Conservation (phyloP, 2,797 vertebrate genomes). For the Spinibarbus caldwelli region DNA sequence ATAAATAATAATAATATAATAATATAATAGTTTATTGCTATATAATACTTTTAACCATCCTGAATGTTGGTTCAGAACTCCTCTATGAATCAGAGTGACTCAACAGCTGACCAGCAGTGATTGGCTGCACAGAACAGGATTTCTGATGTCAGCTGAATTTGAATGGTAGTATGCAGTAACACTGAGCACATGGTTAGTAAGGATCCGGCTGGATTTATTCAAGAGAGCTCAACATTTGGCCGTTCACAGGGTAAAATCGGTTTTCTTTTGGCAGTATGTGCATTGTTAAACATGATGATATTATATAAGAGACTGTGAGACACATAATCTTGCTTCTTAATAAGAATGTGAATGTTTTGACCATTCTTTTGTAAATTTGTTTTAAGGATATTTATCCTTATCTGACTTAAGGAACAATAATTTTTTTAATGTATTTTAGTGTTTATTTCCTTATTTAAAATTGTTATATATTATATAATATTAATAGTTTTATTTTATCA, state of each 20-base stretch:
- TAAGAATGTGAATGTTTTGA: neutral
- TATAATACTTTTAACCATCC: neutral
- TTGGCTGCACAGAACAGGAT: neutral
- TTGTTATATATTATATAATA: neutral
- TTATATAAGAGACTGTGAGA: neutral
- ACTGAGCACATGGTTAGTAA: neutral
- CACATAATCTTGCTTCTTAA: neutral
- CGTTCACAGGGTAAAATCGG: neutral
- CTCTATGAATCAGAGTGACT: too few species aligned
- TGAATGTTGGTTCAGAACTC: neutral
- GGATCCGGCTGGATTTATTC: neutral
- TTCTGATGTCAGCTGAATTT: constrained; percentile 14
- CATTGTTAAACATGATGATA: neutral
- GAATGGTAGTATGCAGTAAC: neutral
- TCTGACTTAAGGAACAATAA: neutral
- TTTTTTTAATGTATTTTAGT: neutral
- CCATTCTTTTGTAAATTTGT: constrained; percentile 1
- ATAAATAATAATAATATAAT: too few species aligned
- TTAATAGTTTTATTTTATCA: neutral
- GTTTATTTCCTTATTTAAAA: neutral
- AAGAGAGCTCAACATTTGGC: neutral
- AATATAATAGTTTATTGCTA: neutral
- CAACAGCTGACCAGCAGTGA: neutral
- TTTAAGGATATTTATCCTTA: neutral
- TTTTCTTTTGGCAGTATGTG: neutral